Evolutionary conservation across 2,888 invertebrate species (phyloP), one percentile per base, ranked within the genome.

Genomic region (Eustalomyia histrio): DNA sequence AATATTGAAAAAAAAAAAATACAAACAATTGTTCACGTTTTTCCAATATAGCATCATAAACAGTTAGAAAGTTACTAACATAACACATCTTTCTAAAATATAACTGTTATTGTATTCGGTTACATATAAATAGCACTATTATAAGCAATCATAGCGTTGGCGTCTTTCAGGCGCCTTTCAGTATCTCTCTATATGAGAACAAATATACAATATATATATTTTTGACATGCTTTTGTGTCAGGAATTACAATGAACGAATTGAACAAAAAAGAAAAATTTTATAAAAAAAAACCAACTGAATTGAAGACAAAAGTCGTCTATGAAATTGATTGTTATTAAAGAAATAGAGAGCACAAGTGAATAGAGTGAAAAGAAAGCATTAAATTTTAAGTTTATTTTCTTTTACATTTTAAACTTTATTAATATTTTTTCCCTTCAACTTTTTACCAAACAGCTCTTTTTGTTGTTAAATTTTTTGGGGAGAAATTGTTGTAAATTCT

Each of bases 91-190:
- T 6, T 29, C 29, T 29, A 29, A 29, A 29, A 29, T 7, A 29
- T 29, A 29, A 29, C 29, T 29, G 29, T 29, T 29, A 29, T 29
- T 29, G 29, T 29, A 29, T 29, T 29, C 29, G 29, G 29, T 29
- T 29, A 29, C 7, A 7, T 29, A 29, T 6, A 29, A 29, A 29
- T 29, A 47, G 4, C 43, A 47, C 4, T 43, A 58, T 52, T 29
- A 39, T 39, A 52, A 64, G 39, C 39, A 50, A 52, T 64, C 57
- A 43, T 39, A 50, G 17, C 58, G 9, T n/a, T 68, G 76, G 33
- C 80, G 72, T 68, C 80, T 53, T 47, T 14, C n/a, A 35, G 80
- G 33, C 80, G 76, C 63, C 75, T 68, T 58, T 53, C 24, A 68
- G 68, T 58, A 58, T 68, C 39, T 64, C 10, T 47, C 12, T 14